These are phyloP conservation scores for Spisula subtruncata DNA, from an alignment of 2,888 invertebrate genomes.

Conservation along the genomic window DNA sequence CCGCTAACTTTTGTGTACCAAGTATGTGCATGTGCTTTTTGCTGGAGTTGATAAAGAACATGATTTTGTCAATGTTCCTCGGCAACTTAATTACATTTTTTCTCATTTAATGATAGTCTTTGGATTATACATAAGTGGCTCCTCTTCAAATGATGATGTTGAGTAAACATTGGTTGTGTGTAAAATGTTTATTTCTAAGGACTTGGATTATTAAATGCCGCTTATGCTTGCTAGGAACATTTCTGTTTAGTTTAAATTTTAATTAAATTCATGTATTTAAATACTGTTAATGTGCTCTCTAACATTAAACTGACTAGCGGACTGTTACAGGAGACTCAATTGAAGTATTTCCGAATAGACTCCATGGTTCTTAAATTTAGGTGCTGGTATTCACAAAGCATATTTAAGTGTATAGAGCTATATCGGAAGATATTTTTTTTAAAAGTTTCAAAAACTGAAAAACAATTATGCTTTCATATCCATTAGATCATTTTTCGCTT, in stretches of 20 bases:
- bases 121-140: not conserved
- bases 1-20: too few relatives aligned
- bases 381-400: too few relatives aligned
- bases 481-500: too few relatives aligned
- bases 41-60: not conserved
- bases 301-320: not conserved
- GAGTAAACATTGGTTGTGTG: constrained; percentile 1
- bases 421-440: too few relatives aligned
- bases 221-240: not conserved
- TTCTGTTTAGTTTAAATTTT: constrained; percentile 14
- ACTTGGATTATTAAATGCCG: not conserved
- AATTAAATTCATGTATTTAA: constrained; percentile 2
- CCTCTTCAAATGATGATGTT: constrained; percentile 15
- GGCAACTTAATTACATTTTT: not conserved
- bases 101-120: constrained; percentile 12
- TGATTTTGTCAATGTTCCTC: not conserved
- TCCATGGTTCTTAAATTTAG: too few relatives aligned
- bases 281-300: not conserved
- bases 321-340: too few relatives aligned
- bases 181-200: not conserved
- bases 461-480: too few relatives aligned
- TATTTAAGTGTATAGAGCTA: too few relatives aligned
- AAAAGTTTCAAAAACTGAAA: too few relatives aligned
- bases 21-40: not conserved
- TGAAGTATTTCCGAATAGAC: too few relatives aligned